Base-by-base conservation (phyloP, 2,797 vertebrate species). In the Macropodus opercularis region DNA sequence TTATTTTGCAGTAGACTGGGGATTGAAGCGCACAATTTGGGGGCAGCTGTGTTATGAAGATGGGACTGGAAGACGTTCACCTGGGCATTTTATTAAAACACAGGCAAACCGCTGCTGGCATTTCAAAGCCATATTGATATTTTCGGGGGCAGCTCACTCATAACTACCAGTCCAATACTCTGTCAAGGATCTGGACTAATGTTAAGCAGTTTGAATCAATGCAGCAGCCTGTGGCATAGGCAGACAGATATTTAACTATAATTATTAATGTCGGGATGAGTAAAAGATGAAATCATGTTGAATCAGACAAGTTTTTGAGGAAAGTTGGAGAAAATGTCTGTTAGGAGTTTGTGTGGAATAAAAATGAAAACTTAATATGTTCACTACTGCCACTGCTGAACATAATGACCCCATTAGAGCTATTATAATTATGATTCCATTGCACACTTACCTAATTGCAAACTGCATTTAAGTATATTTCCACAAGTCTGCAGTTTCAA, bases 71-170 rank as follows among this genome's bases (percentile, higher is more conserved):
- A 50, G 47, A 51, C 49, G 18, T 21, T 69, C 23, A 49, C 65
- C 1, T 68, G 39, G 17, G 19, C 36, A 50, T 58, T 72, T 24
- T 63, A 53, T 72, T 60, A 48, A 62, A 75, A 63, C 11, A 2
- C 39, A 11, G 61, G 36, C 43, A 66, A 85, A 84, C 41, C 69
- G 50, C 72, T 29, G 1, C 49, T n/a, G 44, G 63, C 29, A 2
- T 32, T 41, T 71, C 61, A 53, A 3, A 72, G 38, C 40, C 0
- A 29, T 5, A 71, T 39, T 52, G 22, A 75, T 75, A 57, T 52
- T 60, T 72, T 49, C 6, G 1, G 47, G 7, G 24, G 51, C 23
- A 7, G 4, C 48, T 59, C 64, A 17, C 32, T 50, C 44, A 72
- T 59, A 40, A 69, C 60, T 59, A n/a, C n/a, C n/a, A n/a, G n/a